Percentiles rank a stretch among this genome's conserved stretches.
phyloP scores from a whole-genome alignment of 2,113 vertebrate genomes.

The Neopipo cinnamomea region DNA sequence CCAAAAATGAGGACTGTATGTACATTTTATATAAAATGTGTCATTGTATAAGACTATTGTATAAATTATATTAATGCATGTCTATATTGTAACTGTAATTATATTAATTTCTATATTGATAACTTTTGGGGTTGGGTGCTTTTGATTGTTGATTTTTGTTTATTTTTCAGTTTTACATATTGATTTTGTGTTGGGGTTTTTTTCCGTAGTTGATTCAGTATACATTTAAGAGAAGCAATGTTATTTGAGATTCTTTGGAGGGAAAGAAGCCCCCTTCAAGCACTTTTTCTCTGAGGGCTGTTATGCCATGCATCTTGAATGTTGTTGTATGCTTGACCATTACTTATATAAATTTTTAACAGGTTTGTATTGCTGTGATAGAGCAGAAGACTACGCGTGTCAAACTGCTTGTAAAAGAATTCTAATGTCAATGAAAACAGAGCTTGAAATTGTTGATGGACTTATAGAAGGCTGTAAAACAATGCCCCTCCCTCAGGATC shows the following conservation, averaged over 20 bases:
- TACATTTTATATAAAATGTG: neutral
- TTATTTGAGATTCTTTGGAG: neutral
- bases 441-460: conserved; percentile 97
- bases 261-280: neutral
- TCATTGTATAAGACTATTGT: neutral
- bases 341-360: neutral
- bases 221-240: neutral
- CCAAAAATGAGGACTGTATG: neutral
- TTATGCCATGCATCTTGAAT: neutral
- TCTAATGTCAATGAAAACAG: conserved; percentile 93
- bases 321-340: neutral
- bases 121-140: neutral
- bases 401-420: conserved; percentile 90
- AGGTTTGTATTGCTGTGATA: conserved; percentile 97
- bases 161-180: neutral
- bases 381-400: conserved; percentile 90
- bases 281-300: neutral
- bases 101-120: neutral
- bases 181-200: neutral
- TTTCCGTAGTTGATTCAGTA: neutral
- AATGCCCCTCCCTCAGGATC: conserved; percentile 95
- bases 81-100: neutral
- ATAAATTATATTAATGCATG: neutral
- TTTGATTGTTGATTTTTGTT: neutral
- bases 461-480: conserved; percentile 91